Base-by-base conservation (phyloP, 2,888 invertebrate species). In the Drosophila paranaensis region DNA sequence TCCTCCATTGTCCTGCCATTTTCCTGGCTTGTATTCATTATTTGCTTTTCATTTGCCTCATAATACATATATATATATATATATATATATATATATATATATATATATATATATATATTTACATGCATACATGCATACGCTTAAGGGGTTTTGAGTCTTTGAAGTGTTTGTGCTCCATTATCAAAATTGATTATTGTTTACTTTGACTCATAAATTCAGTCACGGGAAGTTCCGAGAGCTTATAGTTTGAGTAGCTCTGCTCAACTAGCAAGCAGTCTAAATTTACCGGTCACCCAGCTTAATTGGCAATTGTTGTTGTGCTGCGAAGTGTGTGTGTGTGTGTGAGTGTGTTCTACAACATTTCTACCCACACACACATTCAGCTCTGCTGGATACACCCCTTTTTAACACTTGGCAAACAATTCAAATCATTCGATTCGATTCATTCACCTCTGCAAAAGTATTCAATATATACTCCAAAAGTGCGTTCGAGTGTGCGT, bases 1-100 rank as follows among this genome's bases (percentile, higher is more conserved):
- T 72, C 65, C 60, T 71, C 68, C 77, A 86, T 90, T 90, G 90
- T 90, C 77, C 56, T 74, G 69, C 77, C 79, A 88, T 90, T 89
- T 84, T 71, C 76, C 82, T 53, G 62, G 58, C 71, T 61, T 64
- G 14, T 39, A 61, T 45, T 45, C 14, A 45, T 54, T 88, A 79
- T 89, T 89, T 89, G 72, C 82, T 68, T 88, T 84, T 81, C 85
- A 83, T 88, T 88, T 66, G 76, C 45, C 62, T 53, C 50, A 69
- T 78, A 63, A 83, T 77, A 89, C 77, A 87, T 48, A 30, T 48
- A 48, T 2, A 27, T 46, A 45, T 27, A 27, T 42, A 42, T 16
- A n/a, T 42, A 42, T 16, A 42, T 42, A 42, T 16, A 16, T 42
- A 42, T 42, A 42, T 43, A 11, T 43, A 27, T 27, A 27, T 27